These are phyloP conservation scores for Cyclophora albipunctata DNA, from an alignment of 2,888 invertebrate species.

Conservation along the genomic window DNA sequence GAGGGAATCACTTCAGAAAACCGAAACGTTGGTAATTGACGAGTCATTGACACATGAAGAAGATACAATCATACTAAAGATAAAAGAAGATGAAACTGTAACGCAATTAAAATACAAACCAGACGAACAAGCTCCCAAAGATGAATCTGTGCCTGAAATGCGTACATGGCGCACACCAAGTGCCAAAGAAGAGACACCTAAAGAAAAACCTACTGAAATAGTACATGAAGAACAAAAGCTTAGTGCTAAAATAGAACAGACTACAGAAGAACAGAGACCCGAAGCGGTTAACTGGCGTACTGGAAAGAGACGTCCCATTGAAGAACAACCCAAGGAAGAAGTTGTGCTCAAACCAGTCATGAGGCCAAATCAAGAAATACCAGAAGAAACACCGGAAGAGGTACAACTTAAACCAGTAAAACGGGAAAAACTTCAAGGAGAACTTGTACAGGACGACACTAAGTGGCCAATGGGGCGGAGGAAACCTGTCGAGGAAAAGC, in stretches of 20 bases:
- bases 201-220: slow-evolving; percentile 35
- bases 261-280: slow-evolving; percentile 3
- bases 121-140: slow-evolving; percentile 25
- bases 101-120: slow-evolving; percentile 18
- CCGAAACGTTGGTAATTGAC: slow-evolving; percentile 55
- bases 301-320: slow-evolving; percentile 7
- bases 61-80: slow-evolving; percentile 72
- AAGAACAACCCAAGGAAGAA: slow-evolving; percentile 11
- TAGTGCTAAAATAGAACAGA: slow-evolving; percentile 42
- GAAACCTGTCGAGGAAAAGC: slow-evolving; percentile 30
- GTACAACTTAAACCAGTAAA: slow-evolving; percentile 43
- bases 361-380: slow-evolving; percentile 28
- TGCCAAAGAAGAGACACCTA: slow-evolving; percentile 20
- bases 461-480: slow-evolving; percentile 24
- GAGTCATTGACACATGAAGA: slow-evolving; percentile 75
- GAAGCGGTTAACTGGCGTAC: slow-evolving; percentile 37
- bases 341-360: slow-evolving; percentile 13
- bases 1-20: slow-evolving; percentile 52
- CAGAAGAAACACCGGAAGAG: slow-evolving; percentile 34
- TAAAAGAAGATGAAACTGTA: slow-evolving; percentile 44
- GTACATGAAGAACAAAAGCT: slow-evolving; percentile 46
- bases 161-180: slow-evolving; percentile 34
- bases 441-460: slow-evolving; percentile 27
- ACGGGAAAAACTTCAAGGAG: slow-evolving; percentile 42
- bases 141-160: slow-evolving; percentile 27